Evolutionary conservation across 2,113 vertebrate species (phyloP).

Genomic region (Ia io): DNA sequence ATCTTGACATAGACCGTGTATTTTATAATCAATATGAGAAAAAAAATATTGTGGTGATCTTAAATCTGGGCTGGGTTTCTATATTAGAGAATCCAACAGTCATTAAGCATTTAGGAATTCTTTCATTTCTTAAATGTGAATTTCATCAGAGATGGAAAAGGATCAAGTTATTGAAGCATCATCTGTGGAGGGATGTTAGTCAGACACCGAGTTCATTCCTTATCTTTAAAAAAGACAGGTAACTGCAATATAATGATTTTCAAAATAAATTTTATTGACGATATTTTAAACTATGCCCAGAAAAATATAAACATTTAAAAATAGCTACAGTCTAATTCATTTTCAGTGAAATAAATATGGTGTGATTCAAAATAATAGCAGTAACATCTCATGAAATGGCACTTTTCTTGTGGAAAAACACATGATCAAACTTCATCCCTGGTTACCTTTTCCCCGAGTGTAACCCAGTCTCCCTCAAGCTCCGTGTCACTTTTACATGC

Average conservation of each 20-base stretch:
- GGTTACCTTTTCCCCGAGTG: constrained; percentile 34
- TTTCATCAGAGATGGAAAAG: neutral
- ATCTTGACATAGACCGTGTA: neutral
- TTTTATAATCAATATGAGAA: neutral
- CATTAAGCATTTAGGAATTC: neutral
- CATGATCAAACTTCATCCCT: neutral
- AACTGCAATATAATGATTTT: neutral
- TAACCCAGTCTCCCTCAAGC: constrained; percentile 16
- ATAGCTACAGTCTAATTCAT: neutral
- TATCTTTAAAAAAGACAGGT: neutral
- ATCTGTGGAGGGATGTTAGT: neutral
- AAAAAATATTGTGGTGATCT: neutral
- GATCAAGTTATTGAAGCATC: neutral
- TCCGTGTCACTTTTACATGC: constrained; percentile 33
- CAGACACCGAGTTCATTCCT: neutral
- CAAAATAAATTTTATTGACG: neutral
- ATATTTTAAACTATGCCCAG: neutral
- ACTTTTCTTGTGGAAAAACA: constrained; percentile 1
- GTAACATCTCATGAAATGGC: neutral
- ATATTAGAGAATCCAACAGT: neutral
- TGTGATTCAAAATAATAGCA: constrained; percentile 12
- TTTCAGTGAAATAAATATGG: constrained; percentile 35
- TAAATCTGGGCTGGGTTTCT: neutral
- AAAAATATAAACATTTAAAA: constrained; percentile 25
- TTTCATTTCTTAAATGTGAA: constrained; percentile 21